Base-by-base conservation (phyloP, 1,140 invertebrate species). In the Druon quercuslanigerum region DNA sequence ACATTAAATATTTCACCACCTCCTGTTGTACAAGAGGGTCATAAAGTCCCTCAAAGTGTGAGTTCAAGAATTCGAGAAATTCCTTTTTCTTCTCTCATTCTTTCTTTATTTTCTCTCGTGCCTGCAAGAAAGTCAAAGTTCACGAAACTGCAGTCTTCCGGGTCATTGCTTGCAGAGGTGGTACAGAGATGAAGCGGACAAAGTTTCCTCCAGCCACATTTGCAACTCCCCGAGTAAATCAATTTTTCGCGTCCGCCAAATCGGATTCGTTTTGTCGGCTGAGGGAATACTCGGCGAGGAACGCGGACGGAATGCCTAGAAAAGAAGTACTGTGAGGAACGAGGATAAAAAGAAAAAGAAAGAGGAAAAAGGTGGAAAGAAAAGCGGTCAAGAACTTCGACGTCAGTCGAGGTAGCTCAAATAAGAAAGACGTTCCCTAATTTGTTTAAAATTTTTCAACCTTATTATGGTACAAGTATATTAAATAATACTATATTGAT, bases 151-250 rank as follows among this genome's bases (percentile, higher is more conserved):
- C 60, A 78, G 75, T 81, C 77, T 83, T 83, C 71, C 74, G 74
- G 76, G 76, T 82, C 80, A 76, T 73, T 80, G 79, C 57, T 71
- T 71, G 33, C 19, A 19, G 71, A 14, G 51, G 57, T 33, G n/a
- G 51, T 16, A 72, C 51, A n/a, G 71, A 51, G 71, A 72, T 14
- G 71, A n/a, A 54, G 73, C 72, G 73, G 40, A 50, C 16, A 16
- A 40, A 76, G 70, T 77, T 77, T 75, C 56, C 75, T 51, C 57
- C 60, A 70, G 72, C 71, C 72, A 73, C 74, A 81, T 82, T 80
- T 82, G 82, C 82, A 82, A 83, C 81, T 83, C 78, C 76, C 74
- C 71, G 77, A 82, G 78, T 82, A 85, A 83, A 83, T 83, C 81
- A 83, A 82, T 85, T 85, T 82, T 85, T 81, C 82, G 75, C 79